Percentiles rank a stretch among this genome's conserved stretches.
These are phyloP conservation scores for Colaptes auratus DNA, from an alignment of 2,113 vertebrate species.

Conservation along the genomic window DNA sequence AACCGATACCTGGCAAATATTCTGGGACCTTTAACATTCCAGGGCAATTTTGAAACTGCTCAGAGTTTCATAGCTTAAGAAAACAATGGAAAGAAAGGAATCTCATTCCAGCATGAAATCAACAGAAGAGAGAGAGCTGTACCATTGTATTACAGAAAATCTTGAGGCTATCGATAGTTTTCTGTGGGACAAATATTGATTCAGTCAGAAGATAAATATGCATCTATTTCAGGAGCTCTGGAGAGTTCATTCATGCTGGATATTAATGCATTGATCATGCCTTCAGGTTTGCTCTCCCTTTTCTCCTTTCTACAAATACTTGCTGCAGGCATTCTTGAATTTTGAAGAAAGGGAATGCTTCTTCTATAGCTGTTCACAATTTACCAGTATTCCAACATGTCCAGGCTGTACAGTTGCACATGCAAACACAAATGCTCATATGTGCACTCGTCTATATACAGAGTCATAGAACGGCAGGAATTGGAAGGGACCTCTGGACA, in stretches of 20 bases:
- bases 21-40: neutral
- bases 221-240: neutral
- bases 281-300: neutral
- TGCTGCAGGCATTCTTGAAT: neutral
- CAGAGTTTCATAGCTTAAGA: neutral
- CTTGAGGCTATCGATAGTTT: neutral
- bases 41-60: neutral
- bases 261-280: conserved; percentile 23
- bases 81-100: neutral
- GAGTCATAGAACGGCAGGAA: too few species aligned
- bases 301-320: neutral
- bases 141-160: neutral
- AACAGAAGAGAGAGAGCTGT: neutral
- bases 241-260: conserved; percentile 17
- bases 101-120: neutral
- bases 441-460: neutral
- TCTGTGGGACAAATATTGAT: neutral
- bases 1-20: neutral
- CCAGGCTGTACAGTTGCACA: neutral
- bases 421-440: accelerated
- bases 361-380: neutral
- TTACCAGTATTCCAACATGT: neutral
- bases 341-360: neutral
- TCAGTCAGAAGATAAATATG: conserved; percentile 21
- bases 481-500: too few species aligned